Conservation (phyloP, 2,888 invertebrate genomes). For the Iselma pallidipennis region DNA sequence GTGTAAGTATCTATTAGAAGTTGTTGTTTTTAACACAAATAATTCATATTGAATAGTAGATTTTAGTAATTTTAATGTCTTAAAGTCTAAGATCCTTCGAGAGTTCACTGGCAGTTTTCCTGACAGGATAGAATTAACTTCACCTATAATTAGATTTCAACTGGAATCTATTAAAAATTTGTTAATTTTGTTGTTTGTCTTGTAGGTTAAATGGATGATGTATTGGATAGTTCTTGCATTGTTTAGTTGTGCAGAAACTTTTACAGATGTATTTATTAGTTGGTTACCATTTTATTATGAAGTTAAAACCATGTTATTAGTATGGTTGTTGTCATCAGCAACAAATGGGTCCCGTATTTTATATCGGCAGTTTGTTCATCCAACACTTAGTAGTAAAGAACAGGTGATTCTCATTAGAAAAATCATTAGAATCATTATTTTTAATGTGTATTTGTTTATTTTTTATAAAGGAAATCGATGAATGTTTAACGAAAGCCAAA, state of each 20-base stretch:
- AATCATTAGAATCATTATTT: conserved; percentile 3
- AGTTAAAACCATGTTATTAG: conserved; percentile 91
- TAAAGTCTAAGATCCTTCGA: neutral
- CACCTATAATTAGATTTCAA: conserved; percentile 12
- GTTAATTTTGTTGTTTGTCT: conserved; percentile 47
- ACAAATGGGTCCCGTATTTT: conserved; percentile 95
- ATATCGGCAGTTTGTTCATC: conserved; percentile 96
- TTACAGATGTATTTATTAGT: conserved; percentile 93
- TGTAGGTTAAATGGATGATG: conserved; percentile 99
- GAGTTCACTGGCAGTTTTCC: neutral
- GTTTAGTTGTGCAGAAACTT: conserved; percentile 92
- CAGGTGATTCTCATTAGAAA: conserved; percentile 62
- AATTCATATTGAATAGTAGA: neutral
- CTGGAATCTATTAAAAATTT: conserved; percentile 14
- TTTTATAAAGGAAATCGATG: conserved; percentile 81
- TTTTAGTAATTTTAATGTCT: neutral
- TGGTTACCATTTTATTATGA: conserved; percentile 98
- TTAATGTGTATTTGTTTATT: conserved; percentile 3
- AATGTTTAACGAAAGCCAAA: conserved; percentile 87
- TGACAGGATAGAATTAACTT: no score
- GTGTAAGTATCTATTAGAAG: conserved; percentile 90
- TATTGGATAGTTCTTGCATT: conserved; percentile 99
- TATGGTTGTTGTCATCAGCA: conserved; percentile 95
- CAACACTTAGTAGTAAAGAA: conserved; percentile 87
- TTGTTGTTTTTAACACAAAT: neutral